A percentile compares a stretch with the other conserved stretches of the same genome.
phyloP scores from a whole-genome alignment of 2,113 vertebrate genomes.

The Hippocampus abdominalis region DNA sequence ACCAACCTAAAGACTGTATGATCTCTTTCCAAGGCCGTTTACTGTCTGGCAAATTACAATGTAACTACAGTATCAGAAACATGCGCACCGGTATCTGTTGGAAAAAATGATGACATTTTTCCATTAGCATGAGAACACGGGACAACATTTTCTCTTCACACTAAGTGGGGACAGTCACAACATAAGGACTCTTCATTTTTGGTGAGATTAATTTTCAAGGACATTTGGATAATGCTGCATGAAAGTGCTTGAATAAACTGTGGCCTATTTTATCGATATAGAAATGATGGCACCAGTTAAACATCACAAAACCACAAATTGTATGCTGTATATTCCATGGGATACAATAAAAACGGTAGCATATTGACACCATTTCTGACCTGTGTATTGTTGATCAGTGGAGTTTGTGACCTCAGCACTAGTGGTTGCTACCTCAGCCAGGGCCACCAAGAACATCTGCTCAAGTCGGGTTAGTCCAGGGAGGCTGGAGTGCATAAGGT shows the following conservation, averaged over 20 bases:
- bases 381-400: constrained; percentile 87
- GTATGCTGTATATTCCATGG: neutral
- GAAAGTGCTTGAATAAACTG: neutral
- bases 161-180: neutral
- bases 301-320: neutral
- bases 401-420: constrained; percentile 89
- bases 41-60: neutral
- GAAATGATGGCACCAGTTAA: neutral
- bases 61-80: neutral
- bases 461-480: constrained; percentile 94
- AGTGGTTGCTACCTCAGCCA: constrained; percentile 94
- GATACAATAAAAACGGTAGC: neutral
- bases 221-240: neutral
- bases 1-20: constrained; percentile 5
- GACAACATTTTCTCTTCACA: neutral
- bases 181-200: neutral
- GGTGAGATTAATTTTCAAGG: neutral
- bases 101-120: neutral
- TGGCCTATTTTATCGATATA: neutral
- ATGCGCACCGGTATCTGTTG: neutral
- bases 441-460: constrained; percentile 97
- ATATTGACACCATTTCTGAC: constrained; percentile 56
- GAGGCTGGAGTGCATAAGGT: constrained; percentile 97
- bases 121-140: neutral
- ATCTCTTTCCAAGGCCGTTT: constrained; percentile 13